Conservation (phyloP, 1,140 invertebrate genomes). For the Drosophila sproati region DNA sequence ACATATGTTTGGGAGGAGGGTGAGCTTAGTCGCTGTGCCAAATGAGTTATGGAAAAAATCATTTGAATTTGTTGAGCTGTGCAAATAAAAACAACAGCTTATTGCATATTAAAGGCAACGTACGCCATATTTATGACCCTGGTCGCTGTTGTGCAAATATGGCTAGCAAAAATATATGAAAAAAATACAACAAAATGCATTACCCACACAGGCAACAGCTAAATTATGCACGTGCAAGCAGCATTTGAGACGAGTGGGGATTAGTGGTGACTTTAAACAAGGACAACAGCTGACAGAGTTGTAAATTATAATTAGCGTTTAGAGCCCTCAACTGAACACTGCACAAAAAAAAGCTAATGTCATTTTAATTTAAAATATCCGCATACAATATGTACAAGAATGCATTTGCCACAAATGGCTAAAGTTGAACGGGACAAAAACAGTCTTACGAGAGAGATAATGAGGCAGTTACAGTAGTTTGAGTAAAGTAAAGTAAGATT, state of each 20-base stretch:
- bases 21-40: constrained; percentile 20
- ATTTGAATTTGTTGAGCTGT: constrained; percentile 46
- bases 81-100: constrained; percentile 42
- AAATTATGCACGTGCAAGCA: constrained; percentile 12
- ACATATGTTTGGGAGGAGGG: neutral
- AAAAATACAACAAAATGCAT: constrained; percentile 7
- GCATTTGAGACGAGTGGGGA: neutral
- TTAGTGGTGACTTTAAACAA: constrained; percentile 1
- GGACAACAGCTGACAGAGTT: constrained; percentile 6
- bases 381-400: no score
- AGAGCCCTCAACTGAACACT: neutral
- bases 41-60: constrained; percentile 41
- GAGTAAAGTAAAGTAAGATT: no score
- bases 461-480: no score
- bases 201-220: constrained; percentile 9
- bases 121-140: constrained; percentile 33
- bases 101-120: constrained; percentile 49
- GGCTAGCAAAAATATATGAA: constrained; percentile 3
- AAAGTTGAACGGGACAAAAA: no score
- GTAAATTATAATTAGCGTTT: constrained; percentile 2
- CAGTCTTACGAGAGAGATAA: no score
- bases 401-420: no score
- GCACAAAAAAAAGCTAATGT: neutral
- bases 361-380: no score
- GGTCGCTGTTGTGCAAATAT: constrained; percentile 43